Conservation (phyloP, 2,888 invertebrate genomes). For the Eumerus sabulonum region DNA sequence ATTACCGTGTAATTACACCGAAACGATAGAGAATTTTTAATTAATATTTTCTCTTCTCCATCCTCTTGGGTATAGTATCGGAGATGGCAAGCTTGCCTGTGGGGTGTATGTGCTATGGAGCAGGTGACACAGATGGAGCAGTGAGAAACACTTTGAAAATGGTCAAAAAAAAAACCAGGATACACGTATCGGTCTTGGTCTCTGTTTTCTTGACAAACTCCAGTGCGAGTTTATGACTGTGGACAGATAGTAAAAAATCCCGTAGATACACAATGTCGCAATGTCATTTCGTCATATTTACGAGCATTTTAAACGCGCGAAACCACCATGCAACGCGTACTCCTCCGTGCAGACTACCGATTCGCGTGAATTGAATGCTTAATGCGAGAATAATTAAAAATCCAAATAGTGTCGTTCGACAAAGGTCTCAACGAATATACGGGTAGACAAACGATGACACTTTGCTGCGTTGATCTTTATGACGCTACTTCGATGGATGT, state of each 20-base stretch:
- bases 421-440: conserved; percentile 27
- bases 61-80: background rate
- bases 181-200: background rate
- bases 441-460: conserved; percentile 39
- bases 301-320: conserved; percentile 52
- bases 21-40: conserved; percentile 65
- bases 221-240: conserved; percentile 53
- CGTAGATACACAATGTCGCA: conserved; percentile 37
- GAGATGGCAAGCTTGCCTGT: background rate
- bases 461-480: conserved; percentile 42
- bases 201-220: conserved; percentile 55
- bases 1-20: conserved; percentile 67
- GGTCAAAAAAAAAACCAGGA: conserved; percentile 10
- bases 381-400: conserved; percentile 67
- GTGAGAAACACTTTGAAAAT: conserved; percentile 29
- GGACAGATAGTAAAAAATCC: conserved; percentile 48
- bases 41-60: conserved; percentile 48
- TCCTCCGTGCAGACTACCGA: conserved; percentile 9
- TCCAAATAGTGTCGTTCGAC: conserved; percentile 24
- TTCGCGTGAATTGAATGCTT: conserved; percentile 64
- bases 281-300: conserved; percentile 64
- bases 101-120: background rate
- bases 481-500: conserved; percentile 15
- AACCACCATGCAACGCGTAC: conserved; percentile 35
- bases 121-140: conserved; percentile 42